Percentiles rank a stretch among this genome's conserved stretches.
Conservation (phyloP, 2,888 invertebrate genomes). For the Amphiduros pacificus region DNA sequence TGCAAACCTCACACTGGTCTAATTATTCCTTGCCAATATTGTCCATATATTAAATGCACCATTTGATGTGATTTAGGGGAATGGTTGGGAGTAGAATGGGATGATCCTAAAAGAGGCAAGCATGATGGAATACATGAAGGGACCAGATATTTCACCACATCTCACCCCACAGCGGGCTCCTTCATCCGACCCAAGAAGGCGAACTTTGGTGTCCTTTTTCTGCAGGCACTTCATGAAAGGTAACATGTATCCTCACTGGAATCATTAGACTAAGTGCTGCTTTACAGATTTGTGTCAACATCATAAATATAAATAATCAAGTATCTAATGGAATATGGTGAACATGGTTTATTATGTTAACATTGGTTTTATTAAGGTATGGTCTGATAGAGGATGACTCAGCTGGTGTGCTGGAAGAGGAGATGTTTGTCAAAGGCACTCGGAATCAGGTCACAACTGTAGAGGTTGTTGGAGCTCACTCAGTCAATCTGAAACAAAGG, state of each 20-base stretch:
- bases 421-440: constrained; percentile 44
- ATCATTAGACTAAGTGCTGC: too few relatives aligned
- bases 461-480: constrained; percentile 88
- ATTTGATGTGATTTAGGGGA: constrained; percentile 60
- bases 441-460: constrained; percentile 65
- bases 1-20: too few relatives aligned
- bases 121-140: constrained; percentile 87
- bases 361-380: too few relatives aligned
- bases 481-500: constrained; percentile 71
- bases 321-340: too few relatives aligned
- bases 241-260: too few relatives aligned
- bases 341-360: too few relatives aligned
- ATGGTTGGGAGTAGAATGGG: constrained; percentile 98
- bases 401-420: constrained; percentile 44
- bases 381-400: constrained; percentile 50
- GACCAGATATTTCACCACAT: constrained; percentile 73
- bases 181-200: constrained; percentile 84
- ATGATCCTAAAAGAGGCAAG: constrained; percentile 83
- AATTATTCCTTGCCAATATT: too few relatives aligned
- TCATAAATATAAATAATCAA: too few relatives aligned
- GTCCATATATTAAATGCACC: too few relatives aligned
- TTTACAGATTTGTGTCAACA: too few relatives aligned
- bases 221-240: constrained; percentile 74
- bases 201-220: constrained; percentile 71
- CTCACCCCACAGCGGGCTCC: constrained; percentile 81